Conservation (phyloP, 2,797 vertebrate genomes). For the Chaenodraco wilsoni region DNA sequence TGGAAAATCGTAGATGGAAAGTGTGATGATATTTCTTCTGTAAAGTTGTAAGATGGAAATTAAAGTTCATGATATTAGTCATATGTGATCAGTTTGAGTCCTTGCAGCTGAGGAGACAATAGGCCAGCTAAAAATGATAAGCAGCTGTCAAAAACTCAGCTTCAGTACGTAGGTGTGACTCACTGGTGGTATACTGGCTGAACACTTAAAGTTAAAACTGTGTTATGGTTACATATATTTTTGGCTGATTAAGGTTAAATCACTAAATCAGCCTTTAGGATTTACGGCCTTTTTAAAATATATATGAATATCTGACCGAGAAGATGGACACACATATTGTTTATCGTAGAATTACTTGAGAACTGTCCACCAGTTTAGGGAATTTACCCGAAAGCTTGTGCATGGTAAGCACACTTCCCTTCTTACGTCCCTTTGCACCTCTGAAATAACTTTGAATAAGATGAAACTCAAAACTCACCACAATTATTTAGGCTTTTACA, state of each 20-base stretch:
- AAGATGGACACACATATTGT: neutral
- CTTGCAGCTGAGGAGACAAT: neutral
- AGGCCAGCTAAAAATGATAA: neutral
- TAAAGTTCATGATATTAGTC: neutral
- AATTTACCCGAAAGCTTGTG: neutral
- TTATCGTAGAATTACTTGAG: neutral
- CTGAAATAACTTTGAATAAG: neutral
- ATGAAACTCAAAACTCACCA: neutral
- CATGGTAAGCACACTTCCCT: neutral
- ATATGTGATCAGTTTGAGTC: neutral
- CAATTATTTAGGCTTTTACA: neutral
- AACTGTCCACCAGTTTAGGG: neutral
- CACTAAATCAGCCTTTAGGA: neutral
- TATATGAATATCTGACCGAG: neutral
- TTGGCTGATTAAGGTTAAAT: neutral
- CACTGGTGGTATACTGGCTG: neutral
- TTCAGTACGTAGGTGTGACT: neutral
- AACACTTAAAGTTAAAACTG: neutral
- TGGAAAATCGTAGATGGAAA: conserved; percentile 33
- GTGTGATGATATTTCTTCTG: neutral
- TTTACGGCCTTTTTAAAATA: neutral
- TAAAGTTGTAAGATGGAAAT: conserved; percentile 6
- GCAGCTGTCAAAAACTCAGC: neutral
- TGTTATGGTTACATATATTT: neutral
- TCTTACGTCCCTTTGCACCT: neutral